Conservation (phyloP, 2,888 invertebrate species). For the Iselma pallidipennis region DNA sequence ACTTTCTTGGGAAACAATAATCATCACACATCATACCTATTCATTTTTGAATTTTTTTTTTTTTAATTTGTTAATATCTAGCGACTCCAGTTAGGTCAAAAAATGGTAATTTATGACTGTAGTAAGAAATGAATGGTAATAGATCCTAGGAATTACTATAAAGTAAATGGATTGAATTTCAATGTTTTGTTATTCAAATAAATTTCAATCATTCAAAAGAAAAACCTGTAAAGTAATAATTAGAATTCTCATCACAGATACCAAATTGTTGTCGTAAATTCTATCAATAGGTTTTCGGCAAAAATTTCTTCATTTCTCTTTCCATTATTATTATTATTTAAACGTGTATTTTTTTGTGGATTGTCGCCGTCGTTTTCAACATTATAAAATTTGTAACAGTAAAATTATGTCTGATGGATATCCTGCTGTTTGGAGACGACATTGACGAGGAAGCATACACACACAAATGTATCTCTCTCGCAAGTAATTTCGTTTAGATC, state of each 20-base stretch:
- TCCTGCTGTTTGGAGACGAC: conserved; percentile 28
- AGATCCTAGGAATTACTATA: conserved; percentile 4
- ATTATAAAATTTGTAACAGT: conserved; percentile 3
- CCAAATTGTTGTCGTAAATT: background rate
- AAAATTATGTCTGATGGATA: conserved; percentile 17
- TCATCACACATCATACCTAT: no score
- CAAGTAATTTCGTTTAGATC: conserved; percentile 34
- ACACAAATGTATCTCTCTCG: conserved; percentile 26
- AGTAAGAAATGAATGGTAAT: conserved; percentile 10
- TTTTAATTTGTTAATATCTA: no score
- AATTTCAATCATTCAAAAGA: background rate
- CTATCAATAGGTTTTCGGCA: background rate
- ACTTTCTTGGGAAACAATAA: no score
- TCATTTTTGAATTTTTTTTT: no score
- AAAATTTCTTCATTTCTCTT: background rate
- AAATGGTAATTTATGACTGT: conserved; percentile 3
- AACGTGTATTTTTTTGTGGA: no score
- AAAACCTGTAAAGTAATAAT: background rate
- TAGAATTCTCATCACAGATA: background rate
- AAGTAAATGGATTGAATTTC: background rate
- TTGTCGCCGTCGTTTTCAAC: background rate
- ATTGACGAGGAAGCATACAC: conserved; percentile 12
- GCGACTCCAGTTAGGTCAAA: no score
- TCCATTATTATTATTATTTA: no score
- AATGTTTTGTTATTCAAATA: background rate